Base-by-base conservation (phyloP, 2,888 invertebrate genomes). In the Lasioglossum leucozonium region DNA sequence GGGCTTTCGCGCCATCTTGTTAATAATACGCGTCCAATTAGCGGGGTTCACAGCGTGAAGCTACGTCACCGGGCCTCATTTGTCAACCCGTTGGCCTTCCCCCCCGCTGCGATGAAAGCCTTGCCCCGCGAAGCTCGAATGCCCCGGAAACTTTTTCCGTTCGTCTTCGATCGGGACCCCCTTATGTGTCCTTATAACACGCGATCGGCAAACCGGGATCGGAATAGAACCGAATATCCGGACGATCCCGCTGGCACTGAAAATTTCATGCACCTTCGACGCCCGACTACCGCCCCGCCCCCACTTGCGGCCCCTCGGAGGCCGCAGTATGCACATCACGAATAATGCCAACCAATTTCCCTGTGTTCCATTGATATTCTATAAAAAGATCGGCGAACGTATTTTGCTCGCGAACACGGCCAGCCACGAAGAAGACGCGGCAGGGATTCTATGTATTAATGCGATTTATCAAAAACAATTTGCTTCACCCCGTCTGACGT, bases 21-120 rank as follows among this genome's bases (percentile, higher is more conserved):
- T 91, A 91, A 91, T 91, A 91, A 91, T 91, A 90, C 90, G 88
- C 89, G 85, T 91, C 90, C 91, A 91, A 91, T 91, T 91, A 91
- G 87, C 86, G 84, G 67, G 81, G 76, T 81, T 88, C 87, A 78
- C 79, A 89, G 88, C 85, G 83, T 73, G 87, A 73, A 77, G 87
- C 85, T 81, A 82, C 85, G 88, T 90, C 89, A 79, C 76, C 78
- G 82, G 79, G 37, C 71, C 88, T 85, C 91, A 79, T 91, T 89
- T 91, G 91, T 91, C 91, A 91, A 89, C 86, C 81, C 69, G 77
- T 72, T 72, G 81, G 79, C 75, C 78, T 77, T n/a, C n/a, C 75
- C 74, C 67, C 76, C 74, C 69, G 82, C 71, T 40, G 67, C 83
- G 91, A 91, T 84, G 91, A 91, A 92, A 92, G 90, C 87, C 85